phyloP scores from a whole-genome alignment of 2,113 vertebrate genomes.

The Felis chaus region DNA sequence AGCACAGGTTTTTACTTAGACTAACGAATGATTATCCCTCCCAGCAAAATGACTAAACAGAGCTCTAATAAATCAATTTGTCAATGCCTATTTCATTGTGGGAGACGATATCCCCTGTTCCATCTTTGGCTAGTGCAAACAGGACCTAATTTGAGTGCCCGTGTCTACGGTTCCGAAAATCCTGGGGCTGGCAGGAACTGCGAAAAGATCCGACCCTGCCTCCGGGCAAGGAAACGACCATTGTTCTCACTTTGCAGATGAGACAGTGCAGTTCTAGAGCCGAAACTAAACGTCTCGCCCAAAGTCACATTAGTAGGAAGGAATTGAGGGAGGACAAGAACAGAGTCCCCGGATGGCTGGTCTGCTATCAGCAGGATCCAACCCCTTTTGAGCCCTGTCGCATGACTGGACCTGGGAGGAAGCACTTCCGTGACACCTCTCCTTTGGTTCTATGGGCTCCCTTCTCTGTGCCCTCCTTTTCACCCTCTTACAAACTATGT shows the following conservation, averaged over 20 bases:
- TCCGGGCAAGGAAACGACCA: neutral
- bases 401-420: neutral
- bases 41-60: conserved; percentile 55
- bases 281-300: neutral
- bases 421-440: neutral
- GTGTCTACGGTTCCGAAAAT: neutral
- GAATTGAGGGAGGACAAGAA: neutral
- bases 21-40: conserved; percentile 62
- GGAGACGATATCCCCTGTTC: neutral
- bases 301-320: conserved; percentile 13
- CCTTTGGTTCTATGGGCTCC: neutral
- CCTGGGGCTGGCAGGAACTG: neutral
- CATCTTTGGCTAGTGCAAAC: neutral
- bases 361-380: neutral
- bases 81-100: conserved; percentile 38
- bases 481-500: neutral
- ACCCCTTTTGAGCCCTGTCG: neutral
- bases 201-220: neutral
- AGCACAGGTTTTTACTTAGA: conserved; percentile 27
- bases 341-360: neutral
- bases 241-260: neutral
- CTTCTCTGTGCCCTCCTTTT: neutral
- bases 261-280: neutral
- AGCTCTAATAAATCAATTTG: conserved; percentile 53
- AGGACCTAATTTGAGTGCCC: neutral